Evolutionary conservation across 2,113 vertebrate species (phyloP), one percentile per base, ranked within the genome.

Genomic region (Neolamprologus variostigma): DNA sequence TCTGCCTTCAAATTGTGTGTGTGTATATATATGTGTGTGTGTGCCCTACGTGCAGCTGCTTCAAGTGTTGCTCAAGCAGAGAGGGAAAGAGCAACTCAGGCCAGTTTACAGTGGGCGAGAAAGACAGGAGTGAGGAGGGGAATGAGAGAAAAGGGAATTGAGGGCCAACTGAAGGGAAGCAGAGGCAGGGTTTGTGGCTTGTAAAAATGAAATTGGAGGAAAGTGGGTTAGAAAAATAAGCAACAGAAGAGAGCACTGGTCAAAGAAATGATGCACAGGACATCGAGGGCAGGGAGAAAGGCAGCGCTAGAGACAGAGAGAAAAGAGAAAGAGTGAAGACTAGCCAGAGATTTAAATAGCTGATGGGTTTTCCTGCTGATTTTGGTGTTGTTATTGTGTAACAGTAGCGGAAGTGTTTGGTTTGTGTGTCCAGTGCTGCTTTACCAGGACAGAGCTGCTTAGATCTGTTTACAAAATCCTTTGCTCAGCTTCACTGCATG

Each of bases 11-110:
- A 78, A 89, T 40, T 85, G 28, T 84, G 16, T 84, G 26, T n/a
- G 54, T 79, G 76, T 83, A 5, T 40, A 31, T 55, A 6, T 71
- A 19, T 55, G 9, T 63, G 47, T 59, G 19, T 40, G 17, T 73
- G 23, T 35, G 23, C 55, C 63, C 51, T 40, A 55, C n/a, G 45
- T 80, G 71, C 86, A 88, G 87, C 83, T 91, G 59, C 61, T 88
- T 76, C 21, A 51, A 84, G 40, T 86, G 71, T 90, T 92, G 85
- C 92, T 91, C 83, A 90, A 85, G 66, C 45, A 40, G 19, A 86
- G 45, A 61, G 68, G 61, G 45, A 84, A 86, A 86, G 47, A 85
- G 66, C 42, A 59, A 35, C 73, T 53, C 78, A 31, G 86, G 35
- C 68, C 61, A 45, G 86, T 55, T 83, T 81, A 73, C 71, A 78